A percentile compares a stretch with the other conserved stretches of the same genome.
These are phyloP conservation scores for Latheticus oryzae DNA, from an alignment of 2,888 invertebrate species.

Conservation along the genomic window DNA sequence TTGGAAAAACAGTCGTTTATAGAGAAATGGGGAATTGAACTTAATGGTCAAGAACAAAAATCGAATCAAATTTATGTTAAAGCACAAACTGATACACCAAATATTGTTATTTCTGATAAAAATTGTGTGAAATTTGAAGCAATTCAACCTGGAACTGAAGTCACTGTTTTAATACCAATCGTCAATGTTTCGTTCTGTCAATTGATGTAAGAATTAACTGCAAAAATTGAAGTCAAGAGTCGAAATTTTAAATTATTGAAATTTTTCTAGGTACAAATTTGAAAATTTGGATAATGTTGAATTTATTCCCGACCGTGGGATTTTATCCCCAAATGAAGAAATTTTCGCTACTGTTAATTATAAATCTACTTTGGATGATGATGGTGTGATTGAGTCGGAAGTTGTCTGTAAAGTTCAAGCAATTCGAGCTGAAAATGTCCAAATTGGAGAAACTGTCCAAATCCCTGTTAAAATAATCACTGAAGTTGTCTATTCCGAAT, in stretches of 20 bases:
- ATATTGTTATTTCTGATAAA: constrained; percentile 52
- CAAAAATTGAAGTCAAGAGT: too few species aligned
- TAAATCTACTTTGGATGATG: constrained; percentile 45
- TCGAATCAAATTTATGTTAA: constrained; percentile 61
- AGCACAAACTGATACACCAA: constrained; percentile 62
- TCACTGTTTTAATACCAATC: constrained; percentile 55
- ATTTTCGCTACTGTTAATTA: constrained; percentile 43
- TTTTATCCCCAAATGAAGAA: constrained; percentile 49
- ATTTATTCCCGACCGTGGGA: constrained; percentile 45
- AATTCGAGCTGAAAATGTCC: constrained; percentile 44
- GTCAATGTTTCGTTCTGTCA: constrained; percentile 59
- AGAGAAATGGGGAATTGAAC: constrained; percentile 65
- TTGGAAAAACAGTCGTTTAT: constrained; percentile 56
- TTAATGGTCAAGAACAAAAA: constrained; percentile 62
- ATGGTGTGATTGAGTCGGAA: constrained; percentile 31
- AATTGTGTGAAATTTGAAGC: constrained; percentile 60
- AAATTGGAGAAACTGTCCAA: constrained; percentile 48
- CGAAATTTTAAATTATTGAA: constrained; percentile 20
- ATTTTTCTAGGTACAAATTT: constrained; percentile 45
- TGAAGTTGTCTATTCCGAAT: constrained; percentile 47
- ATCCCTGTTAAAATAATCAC: constrained; percentile 42
- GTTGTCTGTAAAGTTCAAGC: constrained; percentile 45
- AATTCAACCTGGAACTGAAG: constrained; percentile 61
- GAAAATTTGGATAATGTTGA: constrained; percentile 35
- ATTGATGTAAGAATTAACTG: constrained; percentile 24